phyloP scores from a whole-genome alignment of 2,888 invertebrate species.

The Eutolmus rufibarbis region DNA sequence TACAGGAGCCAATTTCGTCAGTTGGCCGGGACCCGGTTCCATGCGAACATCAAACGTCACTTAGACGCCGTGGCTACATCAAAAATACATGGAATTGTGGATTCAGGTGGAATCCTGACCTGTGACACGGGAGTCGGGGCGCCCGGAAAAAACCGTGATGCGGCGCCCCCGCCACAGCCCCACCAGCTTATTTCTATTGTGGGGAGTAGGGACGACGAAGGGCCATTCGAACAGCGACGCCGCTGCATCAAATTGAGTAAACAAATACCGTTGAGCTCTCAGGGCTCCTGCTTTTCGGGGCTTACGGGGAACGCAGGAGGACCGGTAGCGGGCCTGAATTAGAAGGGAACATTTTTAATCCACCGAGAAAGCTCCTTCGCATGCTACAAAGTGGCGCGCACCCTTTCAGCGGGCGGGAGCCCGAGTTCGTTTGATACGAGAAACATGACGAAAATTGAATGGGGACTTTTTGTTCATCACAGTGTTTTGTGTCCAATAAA shows the following conservation, averaged over 20 bases:
- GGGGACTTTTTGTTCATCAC: conserved; percentile 17
- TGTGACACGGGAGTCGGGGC: neutral
- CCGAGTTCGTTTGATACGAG: neutral
- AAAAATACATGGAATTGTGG: conserved; percentile 37
- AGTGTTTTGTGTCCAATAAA: conserved; percentile 14
- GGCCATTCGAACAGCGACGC: neutral
- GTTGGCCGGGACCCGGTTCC: neutral
- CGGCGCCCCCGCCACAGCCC: neutral
- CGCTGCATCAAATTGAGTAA: conserved; percentile 5
- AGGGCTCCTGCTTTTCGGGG: neutral
- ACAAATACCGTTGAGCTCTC: neutral
- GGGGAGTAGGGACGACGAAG: neutral
- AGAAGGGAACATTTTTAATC: conserved; percentile 19
- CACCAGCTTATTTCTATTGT: neutral
- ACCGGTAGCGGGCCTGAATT: neutral
- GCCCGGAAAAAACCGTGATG: neutral
- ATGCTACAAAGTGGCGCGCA: neutral
- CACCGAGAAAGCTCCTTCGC: neutral
- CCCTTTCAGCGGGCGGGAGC: neutral
- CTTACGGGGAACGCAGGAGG: neutral
- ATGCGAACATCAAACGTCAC: conserved; percentile 30
- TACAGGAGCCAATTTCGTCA: neutral
- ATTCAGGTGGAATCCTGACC: neutral
- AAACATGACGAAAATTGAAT: conserved; percentile 33
- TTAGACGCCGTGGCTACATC: conserved; percentile 10